Evolutionary conservation across 2,888 invertebrate genomes (phyloP).

Genomic region (Heliconius aoede): DNA sequence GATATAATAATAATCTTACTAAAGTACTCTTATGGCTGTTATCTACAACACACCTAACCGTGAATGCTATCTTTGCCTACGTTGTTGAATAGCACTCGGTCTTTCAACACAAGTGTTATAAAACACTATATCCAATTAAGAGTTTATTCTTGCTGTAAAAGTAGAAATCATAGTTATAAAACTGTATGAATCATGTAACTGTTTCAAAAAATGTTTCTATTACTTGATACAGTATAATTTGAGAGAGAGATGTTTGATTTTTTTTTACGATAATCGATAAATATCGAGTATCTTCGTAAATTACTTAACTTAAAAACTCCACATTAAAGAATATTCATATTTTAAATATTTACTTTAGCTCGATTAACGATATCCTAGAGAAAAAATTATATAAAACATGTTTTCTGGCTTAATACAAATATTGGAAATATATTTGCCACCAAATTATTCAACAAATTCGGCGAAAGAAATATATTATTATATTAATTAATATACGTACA

Average conservation of each 20-base stretch:
- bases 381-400: not conserved
- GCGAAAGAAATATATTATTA: not conserved
- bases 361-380: not conserved
- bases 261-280: no score
- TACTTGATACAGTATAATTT: not conserved
- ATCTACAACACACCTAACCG: slow-evolving; percentile 11
- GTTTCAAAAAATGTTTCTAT: not conserved
- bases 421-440: not conserved
- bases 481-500: not conserved
- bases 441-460: not conserved
- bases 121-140: not conserved
- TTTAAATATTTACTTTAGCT: not conserved
- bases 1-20: not conserved
- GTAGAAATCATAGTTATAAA: not conserved
- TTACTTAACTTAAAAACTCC: no score
- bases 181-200: not conserved
- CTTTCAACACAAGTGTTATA: not conserved
- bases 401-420: not conserved
- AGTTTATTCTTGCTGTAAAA: not conserved
- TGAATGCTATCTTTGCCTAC: slow-evolving; percentile 17
- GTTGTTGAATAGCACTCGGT: not conserved
- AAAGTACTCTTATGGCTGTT: slow-evolving; percentile 10
- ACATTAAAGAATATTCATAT: not conserved
- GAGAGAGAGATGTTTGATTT: not conserved
- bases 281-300: no score